phyloP scores from a whole-genome alignment of 1,140 invertebrate genomes.

The Calephelis virginiensis region DNA sequence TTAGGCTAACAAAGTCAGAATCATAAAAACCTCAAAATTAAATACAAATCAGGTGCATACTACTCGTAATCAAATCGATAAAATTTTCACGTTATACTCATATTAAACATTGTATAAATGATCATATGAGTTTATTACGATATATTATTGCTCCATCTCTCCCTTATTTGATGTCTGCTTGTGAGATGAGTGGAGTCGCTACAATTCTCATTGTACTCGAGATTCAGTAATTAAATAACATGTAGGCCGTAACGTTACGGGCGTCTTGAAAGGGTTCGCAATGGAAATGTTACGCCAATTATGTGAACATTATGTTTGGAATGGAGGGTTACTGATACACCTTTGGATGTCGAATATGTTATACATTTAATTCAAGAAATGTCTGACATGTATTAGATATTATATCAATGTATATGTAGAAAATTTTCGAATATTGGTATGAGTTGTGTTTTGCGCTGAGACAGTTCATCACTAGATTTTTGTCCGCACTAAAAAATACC shows the following conservation, averaged over 20 bases:
- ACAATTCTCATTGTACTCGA: constrained; percentile 69
- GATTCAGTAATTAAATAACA: constrained; percentile 77
- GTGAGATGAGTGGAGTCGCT: constrained; percentile 46
- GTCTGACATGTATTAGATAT: constrained; percentile 5
- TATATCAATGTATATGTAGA: not conserved
- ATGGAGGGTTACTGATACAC: constrained; percentile 68
- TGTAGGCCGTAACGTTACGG: constrained; percentile 71
- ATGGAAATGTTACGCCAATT: constrained; percentile 76
- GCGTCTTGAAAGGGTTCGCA: constrained; percentile 74
- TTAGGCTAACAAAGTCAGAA: too few species aligned
- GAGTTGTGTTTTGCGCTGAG: too few species aligned
- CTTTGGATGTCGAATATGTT: constrained; percentile 32
- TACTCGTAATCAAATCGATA: too few species aligned
- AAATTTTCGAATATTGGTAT: too few species aligned
- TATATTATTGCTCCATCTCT: constrained; percentile 14
- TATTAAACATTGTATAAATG: not conserved
- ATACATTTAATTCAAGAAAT: constrained; percentile 31
- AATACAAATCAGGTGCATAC: too few species aligned
- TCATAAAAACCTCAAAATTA: too few species aligned
- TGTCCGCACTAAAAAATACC: too few species aligned
- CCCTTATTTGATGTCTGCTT: constrained; percentile 34
- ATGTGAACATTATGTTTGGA: constrained; percentile 73
- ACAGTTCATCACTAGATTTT: too few species aligned
- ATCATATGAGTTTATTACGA: constrained; percentile 15
- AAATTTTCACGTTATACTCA: not conserved